phyloP scores from a whole-genome alignment of 2,797 vertebrate species.

The Taeniopygia guttata region DNA sequence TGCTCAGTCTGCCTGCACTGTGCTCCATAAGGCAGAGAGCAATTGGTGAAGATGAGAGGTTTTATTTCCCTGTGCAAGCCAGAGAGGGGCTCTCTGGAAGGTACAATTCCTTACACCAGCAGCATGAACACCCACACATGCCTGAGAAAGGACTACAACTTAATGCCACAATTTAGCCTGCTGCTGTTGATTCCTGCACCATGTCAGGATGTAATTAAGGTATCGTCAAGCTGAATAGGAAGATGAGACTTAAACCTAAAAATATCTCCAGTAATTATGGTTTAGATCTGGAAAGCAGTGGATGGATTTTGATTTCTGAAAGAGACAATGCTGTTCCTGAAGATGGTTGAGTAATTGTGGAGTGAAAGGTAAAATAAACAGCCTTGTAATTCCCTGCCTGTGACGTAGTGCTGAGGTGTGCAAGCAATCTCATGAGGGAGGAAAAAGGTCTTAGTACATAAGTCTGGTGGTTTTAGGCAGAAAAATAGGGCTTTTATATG shows the following conservation, averaged over 20 bases:
- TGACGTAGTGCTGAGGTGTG: neutral
- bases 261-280: conserved; percentile 71
- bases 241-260: conserved; percentile 70
- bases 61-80: neutral
- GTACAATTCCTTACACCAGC: neutral
- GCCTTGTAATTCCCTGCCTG: neutral
- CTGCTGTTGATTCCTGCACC: conserved; percentile 25
- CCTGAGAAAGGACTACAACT: neutral
- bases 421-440: neutral
- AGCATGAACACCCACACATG: neutral
- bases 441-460: neutral
- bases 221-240: conserved; percentile 51
- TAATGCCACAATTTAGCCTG: neutral
- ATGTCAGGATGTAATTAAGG: conserved; percentile 66
- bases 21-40: neutral
- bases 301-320: conserved; percentile 43
- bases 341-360: neutral
- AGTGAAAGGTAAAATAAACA: conserved; percentile 32
- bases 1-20: neutral
- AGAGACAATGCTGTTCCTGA: conserved; percentile 35
- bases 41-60: neutral
- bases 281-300: conserved; percentile 13
- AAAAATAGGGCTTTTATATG: neutral
- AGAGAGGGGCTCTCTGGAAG: neutral
- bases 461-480: neutral